Base-by-base conservation (phyloP, 53 echinoderm and acorn worm genomes). In the Actinopyga echinites region DNA sequence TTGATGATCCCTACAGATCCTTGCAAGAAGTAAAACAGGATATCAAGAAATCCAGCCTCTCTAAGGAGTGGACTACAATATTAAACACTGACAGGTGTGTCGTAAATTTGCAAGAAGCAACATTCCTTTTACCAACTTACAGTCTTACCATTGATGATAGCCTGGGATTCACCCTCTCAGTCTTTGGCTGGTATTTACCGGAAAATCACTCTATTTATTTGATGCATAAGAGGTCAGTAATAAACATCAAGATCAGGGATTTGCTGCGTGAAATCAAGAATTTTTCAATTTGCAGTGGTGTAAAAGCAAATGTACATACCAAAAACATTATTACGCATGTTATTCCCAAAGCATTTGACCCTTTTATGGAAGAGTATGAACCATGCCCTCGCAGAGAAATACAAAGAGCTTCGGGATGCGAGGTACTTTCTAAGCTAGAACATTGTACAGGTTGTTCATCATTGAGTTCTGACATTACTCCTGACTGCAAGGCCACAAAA, bases 161-260 rank as follows among this genome's bases (percentile, higher is more conserved):
- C 29, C 64, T 64, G 5, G 64, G 65, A 6, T 65, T 30, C 26
- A 65, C 28, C 30, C 26, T 65, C 28, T 65, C 65, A 8, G 65
- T 65, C 65, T 65, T 65, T 65, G 65, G 65, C 30, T 65, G 65
- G 65, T 17, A 8, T 65, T 65, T 65, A 24, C 65, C 30, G 7
- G 65, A 65, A 30, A 65, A 65, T 65, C 65, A 65, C 65, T 26
- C 64, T 6, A 65, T 65, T 65, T 65, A 65, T 65, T 65, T 65
- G 30, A 65, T 65, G 30, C 65, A 65, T 65, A 65, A 29, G 65
- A 9, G 65, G 65, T 65, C 65, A 28, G 30, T 65, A 65, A 65
- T 25, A 65, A 65, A 65, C 8, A 30, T 26, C 6, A 28, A 30
- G 26, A 65, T 65, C 28, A 65, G 28, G 30, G 65, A 65, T 65